Base-by-base conservation (phyloP, 2,888 invertebrate genomes). In the Carpatolechia fugitivella region DNA sequence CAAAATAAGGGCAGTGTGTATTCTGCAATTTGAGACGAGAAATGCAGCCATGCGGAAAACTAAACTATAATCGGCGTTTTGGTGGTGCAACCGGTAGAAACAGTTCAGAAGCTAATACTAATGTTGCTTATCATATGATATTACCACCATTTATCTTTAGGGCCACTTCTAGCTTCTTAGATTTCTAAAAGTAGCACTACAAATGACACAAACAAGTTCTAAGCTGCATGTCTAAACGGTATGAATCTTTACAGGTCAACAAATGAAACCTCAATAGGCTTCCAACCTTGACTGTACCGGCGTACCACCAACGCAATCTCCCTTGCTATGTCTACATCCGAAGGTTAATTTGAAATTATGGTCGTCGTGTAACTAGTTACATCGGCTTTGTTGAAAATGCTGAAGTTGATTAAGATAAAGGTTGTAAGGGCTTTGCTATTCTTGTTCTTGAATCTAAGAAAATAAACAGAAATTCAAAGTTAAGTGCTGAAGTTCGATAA, bases 361-460 rank as follows among this genome's bases (percentile, higher is more conserved):
- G 61, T 50, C 48, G 13, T 31, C 54, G 52, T 55, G 54, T 62
- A 63, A 65, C 55, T 56, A 57, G 64, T 57, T 58, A 65, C 61
- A 59, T 56, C 53, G 51, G 29, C 50, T 50, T 50, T 55, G 20
- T 29, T 5, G 35, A 55, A 38, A 56, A 62, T 57, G 52, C 54
- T 50, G 60, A 62, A 57, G 57, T 66, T 65, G 62, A 66, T 65
- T 62, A 66, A 62, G 60, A 66, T 60, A 58, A 60, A 63, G 57
- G 56, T 54, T 49, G 51, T 60, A 56, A 38, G 53, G 58, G 40
- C 57, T 56, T 54, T 56, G 52, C 56, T 11, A 53, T 57, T 14
- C 48, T 31, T 52, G 41, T 36, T 20, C 24, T n/a, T n/a, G 20
- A 24, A 14, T 38, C n/a, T n/a, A n/a, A n/a, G n/a, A n/a, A n/a